Conservation (phyloP, 2,113 vertebrate species). For the Brienomyrus brachyistius region DNA sequence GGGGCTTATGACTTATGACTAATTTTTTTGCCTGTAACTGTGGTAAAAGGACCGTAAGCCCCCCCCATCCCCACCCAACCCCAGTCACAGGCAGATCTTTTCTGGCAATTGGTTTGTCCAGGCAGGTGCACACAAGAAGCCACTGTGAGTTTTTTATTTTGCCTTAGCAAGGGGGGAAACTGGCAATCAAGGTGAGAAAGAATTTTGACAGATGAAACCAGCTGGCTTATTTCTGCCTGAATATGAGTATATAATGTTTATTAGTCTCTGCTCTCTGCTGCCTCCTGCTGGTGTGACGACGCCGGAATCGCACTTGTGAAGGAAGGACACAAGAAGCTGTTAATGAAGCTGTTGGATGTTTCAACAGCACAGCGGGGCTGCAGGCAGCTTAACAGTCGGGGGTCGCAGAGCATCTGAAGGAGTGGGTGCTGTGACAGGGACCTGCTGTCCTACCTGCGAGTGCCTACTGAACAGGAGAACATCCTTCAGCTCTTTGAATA, state of each 20-base stretch:
- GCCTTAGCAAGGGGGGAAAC: neutral
- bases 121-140: neutral
- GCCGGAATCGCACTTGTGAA: neutral
- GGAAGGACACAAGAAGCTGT: neutral
- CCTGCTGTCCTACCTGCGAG: neutral
- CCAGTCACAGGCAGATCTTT: neutral
- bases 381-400: neutral
- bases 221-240: too few species aligned
- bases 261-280: neutral
- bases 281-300: neutral
- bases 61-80: too few species aligned
- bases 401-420: neutral
- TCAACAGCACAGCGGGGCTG: too few species aligned
- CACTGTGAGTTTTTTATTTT: neutral
- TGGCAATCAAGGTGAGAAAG: neutral
- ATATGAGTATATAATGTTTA: neutral
- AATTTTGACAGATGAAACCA: neutral
- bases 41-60: neutral
- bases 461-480: neutral
- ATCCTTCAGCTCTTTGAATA: neutral
- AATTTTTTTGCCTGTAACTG: neutral
- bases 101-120: neutral
- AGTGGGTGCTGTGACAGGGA: neutral
- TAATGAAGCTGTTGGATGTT: neutral
- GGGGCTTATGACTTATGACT: neutral